phyloP scores from a whole-genome alignment of 2,113 vertebrate genomes.

The Syngnathoides biaculeatus region DNA sequence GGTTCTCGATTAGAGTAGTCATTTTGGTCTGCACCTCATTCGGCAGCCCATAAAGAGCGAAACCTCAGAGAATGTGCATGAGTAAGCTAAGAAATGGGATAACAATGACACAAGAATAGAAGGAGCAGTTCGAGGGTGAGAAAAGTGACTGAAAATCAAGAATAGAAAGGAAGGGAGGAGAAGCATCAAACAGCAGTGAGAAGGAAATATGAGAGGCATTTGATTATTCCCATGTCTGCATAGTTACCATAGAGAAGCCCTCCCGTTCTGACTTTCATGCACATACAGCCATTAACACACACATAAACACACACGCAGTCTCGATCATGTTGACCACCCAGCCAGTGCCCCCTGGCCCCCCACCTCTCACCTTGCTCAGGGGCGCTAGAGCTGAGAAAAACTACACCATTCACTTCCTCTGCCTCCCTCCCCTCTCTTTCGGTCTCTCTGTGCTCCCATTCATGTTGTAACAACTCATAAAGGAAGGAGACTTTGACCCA shows the following conservation, averaged over 20 bases:
- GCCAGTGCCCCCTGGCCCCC: conserved; percentile 58
- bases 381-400: conserved; percentile 65
- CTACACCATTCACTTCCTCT: conserved; percentile 71
- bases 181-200: conserved; percentile 26
- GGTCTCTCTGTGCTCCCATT: conserved; percentile 62
- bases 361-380: conserved; percentile 66
- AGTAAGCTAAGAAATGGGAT: conserved; percentile 54
- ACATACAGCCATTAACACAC: conserved; percentile 54
- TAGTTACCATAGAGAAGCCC: conserved; percentile 33
- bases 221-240: conserved; percentile 54
- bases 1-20: conserved; percentile 55
- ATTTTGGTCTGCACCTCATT: conserved; percentile 64
- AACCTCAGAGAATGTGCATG: conserved; percentile 63
- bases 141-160: conserved; percentile 41
- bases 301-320: conserved; percentile 53
- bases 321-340: conserved; percentile 69
- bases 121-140: conserved; percentile 29
- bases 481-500: conserved; percentile 77
- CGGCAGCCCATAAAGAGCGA: conserved; percentile 61
- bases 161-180: conserved; percentile 4
- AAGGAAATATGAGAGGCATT: conserved; percentile 47
- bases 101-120: conserved; percentile 60
- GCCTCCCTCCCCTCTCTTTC: conserved; percentile 29
- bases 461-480: conserved; percentile 78
- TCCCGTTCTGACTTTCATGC: conserved; percentile 39